A percentile compares a stretch with the other conserved stretches of the same genome.
These are phyloP conservation scores for Enteromius anoplus DNA, from an alignment of 2,797 vertebrate species.

Conservation along the genomic window DNA sequence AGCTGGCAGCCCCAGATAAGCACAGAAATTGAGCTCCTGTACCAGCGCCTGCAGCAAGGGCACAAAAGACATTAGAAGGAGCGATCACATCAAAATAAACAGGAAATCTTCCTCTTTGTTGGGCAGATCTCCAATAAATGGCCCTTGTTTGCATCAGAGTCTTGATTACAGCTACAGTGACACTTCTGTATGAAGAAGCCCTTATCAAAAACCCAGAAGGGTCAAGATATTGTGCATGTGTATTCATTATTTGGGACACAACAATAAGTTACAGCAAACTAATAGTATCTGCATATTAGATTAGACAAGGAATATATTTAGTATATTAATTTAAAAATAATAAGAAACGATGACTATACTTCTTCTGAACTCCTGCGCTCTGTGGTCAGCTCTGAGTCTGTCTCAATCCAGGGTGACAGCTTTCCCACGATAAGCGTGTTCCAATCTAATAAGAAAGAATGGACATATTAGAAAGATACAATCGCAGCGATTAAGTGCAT, in stretches of 20 bases:
- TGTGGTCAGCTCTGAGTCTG: conserved; percentile 84
- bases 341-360: conserved; percentile 73
- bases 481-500: neutral
- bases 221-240: neutral
- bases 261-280: neutral
- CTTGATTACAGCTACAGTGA: conserved; percentile 27
- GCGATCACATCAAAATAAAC: conserved; percentile 30
- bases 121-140: conserved; percentile 30
- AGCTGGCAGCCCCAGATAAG: conserved; percentile 91
- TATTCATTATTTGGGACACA: neutral
- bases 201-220: neutral
- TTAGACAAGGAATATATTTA: neutral
- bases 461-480: neutral
- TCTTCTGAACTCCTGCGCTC: conserved; percentile 87
- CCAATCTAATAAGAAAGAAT: conserved; percentile 80
- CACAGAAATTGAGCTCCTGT: conserved; percentile 91
- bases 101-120: conserved; percentile 26
- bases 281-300: neutral
- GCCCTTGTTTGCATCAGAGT: neutral
- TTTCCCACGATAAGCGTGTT: conserved; percentile 94
- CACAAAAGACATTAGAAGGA: conserved; percentile 18
- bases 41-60: conserved; percentile 79
- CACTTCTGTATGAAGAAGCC: neutral
- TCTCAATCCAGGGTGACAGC: conserved; percentile 88
- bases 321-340: neutral